Conservation (phyloP, 2,888 invertebrate genomes). For the Calameuta filiformis region DNA sequence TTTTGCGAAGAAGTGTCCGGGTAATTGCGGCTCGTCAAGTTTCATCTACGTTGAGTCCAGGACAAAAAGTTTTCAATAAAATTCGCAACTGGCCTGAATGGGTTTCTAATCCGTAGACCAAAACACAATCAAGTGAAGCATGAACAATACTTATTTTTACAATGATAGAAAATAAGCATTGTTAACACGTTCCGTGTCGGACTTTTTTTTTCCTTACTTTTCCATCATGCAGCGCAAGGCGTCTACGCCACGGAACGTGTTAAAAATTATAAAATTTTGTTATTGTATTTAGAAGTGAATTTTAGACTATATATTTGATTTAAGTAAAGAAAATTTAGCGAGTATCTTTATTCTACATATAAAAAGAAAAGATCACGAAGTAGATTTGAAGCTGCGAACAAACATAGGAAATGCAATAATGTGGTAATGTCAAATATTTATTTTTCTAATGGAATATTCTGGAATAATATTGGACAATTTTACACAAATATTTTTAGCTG, state of each 20-base stretch:
- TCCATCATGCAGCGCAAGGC: too few relatives aligned
- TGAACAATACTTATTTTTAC: background rate
- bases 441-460: background rate
- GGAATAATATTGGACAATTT: background rate
- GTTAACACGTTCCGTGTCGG: too few relatives aligned
- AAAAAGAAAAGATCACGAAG: background rate
- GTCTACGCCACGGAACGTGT: too few relatives aligned
- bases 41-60: slow-evolving; percentile 69
- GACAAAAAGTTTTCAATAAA: slow-evolving; percentile 67
- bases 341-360: background rate
- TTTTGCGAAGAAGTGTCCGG: slow-evolving; percentile 43
- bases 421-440: background rate
- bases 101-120: slow-evolving; percentile 25
- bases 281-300: background rate
- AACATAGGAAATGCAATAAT: background rate
- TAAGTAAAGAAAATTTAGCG: background rate
- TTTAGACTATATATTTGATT: background rate
- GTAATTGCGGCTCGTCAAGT: slow-evolving; percentile 65
- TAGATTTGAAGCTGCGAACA: background rate
- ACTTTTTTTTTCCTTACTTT: too few relatives aligned
- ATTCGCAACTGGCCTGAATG: slow-evolving; percentile 70
- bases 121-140: background rate
- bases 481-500: background rate
- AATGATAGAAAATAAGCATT: background rate
- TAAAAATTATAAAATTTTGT: background rate